Base-by-base conservation (phyloP, 2,888 invertebrate genomes). In the Horisme vitalbata region DNA sequence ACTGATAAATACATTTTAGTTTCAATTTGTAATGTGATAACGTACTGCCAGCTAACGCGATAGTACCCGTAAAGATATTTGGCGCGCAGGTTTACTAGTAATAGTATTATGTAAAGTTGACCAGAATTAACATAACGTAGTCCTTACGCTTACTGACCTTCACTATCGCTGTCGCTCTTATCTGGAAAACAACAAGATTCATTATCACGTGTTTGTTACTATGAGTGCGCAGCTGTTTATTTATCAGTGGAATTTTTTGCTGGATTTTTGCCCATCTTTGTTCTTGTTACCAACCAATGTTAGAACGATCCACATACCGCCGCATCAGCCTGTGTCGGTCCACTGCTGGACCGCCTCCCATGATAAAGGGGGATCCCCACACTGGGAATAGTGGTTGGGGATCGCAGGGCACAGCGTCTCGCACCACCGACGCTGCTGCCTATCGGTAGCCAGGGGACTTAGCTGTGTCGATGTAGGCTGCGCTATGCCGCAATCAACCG, bases 101-200 rank as follows among this genome's bases (percentile, higher is more conserved):
- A 18, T 72, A 77, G 66, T 81, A 86, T 84, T 83, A 87, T 77
- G 80, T 83, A 83, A 85, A 79, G 79, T 87, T 89, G 89, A 89
- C 89, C 89, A 89, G 89, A 89, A 89, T 87, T 81, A 82, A 82
- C 79, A 77, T 75, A 76, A 78, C 77, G 79, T 76, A 77, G 77
- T 77, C 71, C 74, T 65, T 66, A 61, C 59, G 52, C 72, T 93
- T 94, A 96, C 91, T 96, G 96, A 90, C 96, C 96, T 92, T 96
- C 96, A 90, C 96, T 96, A 91, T 96, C 96, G 91, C 95, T 96
- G 93, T 96, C 96, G 91, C 96, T 96, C 91, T 96, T 96, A 92
- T 96, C 96, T 96, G 93, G 2, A 24, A 57, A 93, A 93, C 45
- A 61, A 51, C 46, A 41, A 60, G 47, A 34, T 32, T 36, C 10